Evolutionary conservation across 1,140 invertebrate genomes (phyloP), one percentile per base, ranked within the genome.

Genomic region (Micrasema longulum): DNA sequence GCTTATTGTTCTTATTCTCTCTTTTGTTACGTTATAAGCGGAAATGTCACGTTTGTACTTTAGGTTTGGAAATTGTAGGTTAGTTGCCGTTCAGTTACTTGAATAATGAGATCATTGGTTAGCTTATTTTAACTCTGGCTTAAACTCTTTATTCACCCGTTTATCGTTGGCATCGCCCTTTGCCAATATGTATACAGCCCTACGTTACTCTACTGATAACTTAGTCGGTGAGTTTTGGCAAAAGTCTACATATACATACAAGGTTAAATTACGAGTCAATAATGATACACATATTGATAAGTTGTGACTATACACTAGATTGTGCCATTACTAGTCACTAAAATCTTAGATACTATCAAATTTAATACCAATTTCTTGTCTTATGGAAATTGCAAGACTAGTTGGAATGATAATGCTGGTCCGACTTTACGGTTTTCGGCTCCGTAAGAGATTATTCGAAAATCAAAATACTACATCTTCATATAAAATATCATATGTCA

Each of bases 91-190:
- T 71, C 57, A 20, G 41, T 75, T 75, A 71, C 50, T 74, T 64
- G 64, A 76, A 73, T 74, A 64, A 76, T 76, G 75, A 76, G 75
- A 76, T 76, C 75, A 76, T 71, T 72, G 70, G 47, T 73, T 72
- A 11, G 64, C 55, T 68, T 53, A 67, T 5, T 60, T 52, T 68
- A 53, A 68, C 16, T 41, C 41, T 57, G 23, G 35, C 45, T 69
- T 52, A 14, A 64, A 53, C n/a, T 31, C 38, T 36, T 55, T 23
- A 7, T 55, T 62, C 47, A 41, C 48, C 69, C 73, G 36, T 57
- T 55, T 26, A 43, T 55, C 52, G 26, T 55, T 31, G 52, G 52
- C 52, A 36, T 55, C 52, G 7, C 69, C 9, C 4, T 65, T 47
- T 63, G 43, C 57, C 70, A 53, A 55, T 41, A 23, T 69, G 38